phyloP scores from a whole-genome alignment of 2,888 invertebrate genomes.

The Ennomos quercinarius region DNA sequence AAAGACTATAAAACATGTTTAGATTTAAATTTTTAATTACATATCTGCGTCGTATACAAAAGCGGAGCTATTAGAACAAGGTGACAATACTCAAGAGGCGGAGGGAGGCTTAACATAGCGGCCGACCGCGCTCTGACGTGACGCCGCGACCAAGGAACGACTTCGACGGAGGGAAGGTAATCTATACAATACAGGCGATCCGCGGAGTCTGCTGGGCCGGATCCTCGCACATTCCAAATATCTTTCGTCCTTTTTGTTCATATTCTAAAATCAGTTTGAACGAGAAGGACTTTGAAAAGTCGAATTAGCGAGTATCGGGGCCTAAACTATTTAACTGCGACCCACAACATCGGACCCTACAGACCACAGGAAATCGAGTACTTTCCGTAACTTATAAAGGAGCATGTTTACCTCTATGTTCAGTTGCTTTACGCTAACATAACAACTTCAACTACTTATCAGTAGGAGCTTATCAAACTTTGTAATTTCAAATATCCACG shows the following conservation, averaged over 20 bases:
- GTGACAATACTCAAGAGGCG: slow-evolving; percentile 74
- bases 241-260: no score
- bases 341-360: slow-evolving; percentile 5
- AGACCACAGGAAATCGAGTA: neutral
- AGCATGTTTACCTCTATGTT: slow-evolving; percentile 1
- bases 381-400: no score
- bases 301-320: no score
- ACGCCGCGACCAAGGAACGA: slow-evolving; percentile 21
- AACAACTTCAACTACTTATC: slow-evolving; percentile 1
- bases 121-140: slow-evolving; percentile 23
- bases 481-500: slow-evolving; percentile 1
- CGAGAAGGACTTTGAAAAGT: no score
- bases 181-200: slow-evolving; percentile 21
- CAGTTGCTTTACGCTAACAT: slow-evolving; percentile 13
- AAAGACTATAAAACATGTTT: slow-evolving; percentile 81
- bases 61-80: slow-evolving; percentile 72
- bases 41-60: slow-evolving; percentile 81
- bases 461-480: neutral
- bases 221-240: neutral
- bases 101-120: neutral
- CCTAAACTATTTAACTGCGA: slow-evolving; percentile 5
- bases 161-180: slow-evolving; percentile 24
- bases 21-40: slow-evolving; percentile 82
- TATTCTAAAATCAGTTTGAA: no score
- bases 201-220: slow-evolving; percentile 2